Percentiles rank a stretch among this genome's conserved stretches.
Conservation (phyloP, 2,888 invertebrate species). For the Harpalus rufipes region DNA sequence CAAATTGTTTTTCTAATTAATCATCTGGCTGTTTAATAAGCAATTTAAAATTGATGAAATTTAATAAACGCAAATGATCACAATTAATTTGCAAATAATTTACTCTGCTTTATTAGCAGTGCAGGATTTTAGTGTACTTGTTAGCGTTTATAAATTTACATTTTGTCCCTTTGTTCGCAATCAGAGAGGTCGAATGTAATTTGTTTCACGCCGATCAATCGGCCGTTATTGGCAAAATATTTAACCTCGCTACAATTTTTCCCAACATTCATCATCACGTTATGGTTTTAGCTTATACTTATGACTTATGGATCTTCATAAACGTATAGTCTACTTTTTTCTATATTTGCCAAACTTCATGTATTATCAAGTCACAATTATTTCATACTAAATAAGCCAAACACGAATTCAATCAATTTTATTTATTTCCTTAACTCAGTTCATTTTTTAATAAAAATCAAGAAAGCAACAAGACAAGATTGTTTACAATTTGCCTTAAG, state of each 20-base stretch:
- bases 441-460: no score
- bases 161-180: slow-evolving; percentile 38
- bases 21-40: slow-evolving; percentile 54
- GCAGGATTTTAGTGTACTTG: slow-evolving; percentile 36
- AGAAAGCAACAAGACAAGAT: no score
- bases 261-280: slow-evolving; percentile 11
- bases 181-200: slow-evolving; percentile 36
- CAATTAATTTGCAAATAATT: slow-evolving; percentile 55
- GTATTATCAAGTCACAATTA: no score
- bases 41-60: slow-evolving; percentile 53
- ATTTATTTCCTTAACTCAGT: no score
- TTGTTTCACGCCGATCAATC: slow-evolving; percentile 42
- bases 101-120: slow-evolving; percentile 37
- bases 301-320: no score
- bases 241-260: slow-evolving; percentile 18
- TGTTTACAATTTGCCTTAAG: no score
- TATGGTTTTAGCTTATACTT: background rate
- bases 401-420: no score
- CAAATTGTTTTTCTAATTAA: slow-evolving; percentile 53
- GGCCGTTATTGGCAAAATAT: slow-evolving; percentile 39
- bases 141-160: slow-evolving; percentile 46
- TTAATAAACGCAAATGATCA: slow-evolving; percentile 49
- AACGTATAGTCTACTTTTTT: no score
- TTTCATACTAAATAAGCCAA: no score
- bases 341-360: no score